These are phyloP conservation scores for Lipophrys pholis DNA, from an alignment of 2,113 vertebrate species.

Conservation along the genomic window DNA sequence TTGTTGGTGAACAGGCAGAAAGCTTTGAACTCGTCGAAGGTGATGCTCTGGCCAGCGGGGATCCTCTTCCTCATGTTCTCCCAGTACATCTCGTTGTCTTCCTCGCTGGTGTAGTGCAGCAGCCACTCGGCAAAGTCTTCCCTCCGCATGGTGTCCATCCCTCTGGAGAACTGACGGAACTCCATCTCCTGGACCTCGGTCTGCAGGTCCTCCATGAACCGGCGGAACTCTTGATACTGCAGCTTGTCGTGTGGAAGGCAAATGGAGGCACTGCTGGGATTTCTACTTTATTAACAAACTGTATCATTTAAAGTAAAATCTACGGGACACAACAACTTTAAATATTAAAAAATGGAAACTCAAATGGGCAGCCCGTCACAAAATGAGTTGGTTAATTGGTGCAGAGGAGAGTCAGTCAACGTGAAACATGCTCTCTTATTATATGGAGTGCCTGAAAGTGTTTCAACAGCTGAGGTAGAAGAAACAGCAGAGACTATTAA, in stretches of 20 bases:
- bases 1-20: slow-evolving; percentile 97
- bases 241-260: slow-evolving; percentile 90
- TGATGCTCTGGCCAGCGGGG: slow-evolving; percentile 94
- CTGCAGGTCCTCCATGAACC: slow-evolving; percentile 98
- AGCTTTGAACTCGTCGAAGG: slow-evolving; percentile 95
- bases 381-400: too few relatives aligned
- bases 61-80: slow-evolving; percentile 93
- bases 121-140: slow-evolving; percentile 98
- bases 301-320: too few relatives aligned
- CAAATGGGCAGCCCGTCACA: too few relatives aligned
- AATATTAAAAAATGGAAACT: too few relatives aligned
- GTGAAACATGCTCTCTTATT: too few relatives aligned
- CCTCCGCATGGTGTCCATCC: slow-evolving; percentile 93
- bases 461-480: too few relatives aligned
- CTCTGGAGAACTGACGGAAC: slow-evolving; percentile 95
- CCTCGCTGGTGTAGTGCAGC: slow-evolving; percentile 95
- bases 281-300: too few relatives aligned
- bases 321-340: too few relatives aligned
- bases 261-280: too few relatives aligned
- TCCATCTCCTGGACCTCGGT: slow-evolving; percentile 97
- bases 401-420: too few relatives aligned
- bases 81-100: slow-evolving; percentile 94
- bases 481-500: too few relatives aligned
- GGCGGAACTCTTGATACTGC: slow-evolving; percentile 90
- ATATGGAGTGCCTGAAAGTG: too few relatives aligned